These are phyloP conservation scores for Pollenia angustigena DNA, from an alignment of 2,888 invertebrate species.

Conservation along the genomic window DNA sequence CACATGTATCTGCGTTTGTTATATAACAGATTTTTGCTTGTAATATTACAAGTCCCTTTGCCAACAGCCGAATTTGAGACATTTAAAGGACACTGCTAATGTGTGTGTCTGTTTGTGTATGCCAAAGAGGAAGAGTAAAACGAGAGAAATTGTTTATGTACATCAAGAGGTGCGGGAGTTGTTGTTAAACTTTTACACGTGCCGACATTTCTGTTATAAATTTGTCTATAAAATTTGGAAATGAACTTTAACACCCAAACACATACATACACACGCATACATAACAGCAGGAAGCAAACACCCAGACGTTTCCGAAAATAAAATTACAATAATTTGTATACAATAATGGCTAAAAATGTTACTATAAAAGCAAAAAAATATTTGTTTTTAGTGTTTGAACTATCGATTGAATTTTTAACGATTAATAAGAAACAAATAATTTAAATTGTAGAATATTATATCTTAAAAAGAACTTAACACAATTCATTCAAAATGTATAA, in stretches of 20 bases:
- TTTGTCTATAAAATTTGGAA: conserved; percentile 60
- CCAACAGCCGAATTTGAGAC: conserved; percentile 63
- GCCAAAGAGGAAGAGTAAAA: neutral
- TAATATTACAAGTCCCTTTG: conserved; percentile 52
- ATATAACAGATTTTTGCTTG: conserved; percentile 9
- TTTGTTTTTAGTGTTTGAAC: neutral
- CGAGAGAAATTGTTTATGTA: neutral
- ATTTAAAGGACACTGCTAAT: conserved; percentile 54
- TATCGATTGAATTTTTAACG: neutral
- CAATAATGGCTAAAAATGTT: neutral
- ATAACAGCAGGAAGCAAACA: neutral
- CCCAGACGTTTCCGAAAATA: conserved; percentile 26
- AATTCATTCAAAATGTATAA: too few relatives aligned
- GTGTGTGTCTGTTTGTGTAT: neutral
- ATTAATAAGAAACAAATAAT: too few relatives aligned
- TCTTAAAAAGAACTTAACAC: too few relatives aligned
- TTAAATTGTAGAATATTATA: too few relatives aligned
- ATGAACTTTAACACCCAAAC: conserved; percentile 14
- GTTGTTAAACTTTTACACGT: conserved; percentile 69
- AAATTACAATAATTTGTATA: conserved; percentile 9
- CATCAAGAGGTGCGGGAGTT: conserved; percentile 26
- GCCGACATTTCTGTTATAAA: conserved; percentile 59
- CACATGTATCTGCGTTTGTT: conserved; percentile 2
- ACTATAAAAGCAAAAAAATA: neutral
- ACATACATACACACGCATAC: neutral